These are phyloP conservation scores for Gadopsis bispinosus DNA, from an alignment of 2,797 vertebrate genomes.

Conservation along the genomic window DNA sequence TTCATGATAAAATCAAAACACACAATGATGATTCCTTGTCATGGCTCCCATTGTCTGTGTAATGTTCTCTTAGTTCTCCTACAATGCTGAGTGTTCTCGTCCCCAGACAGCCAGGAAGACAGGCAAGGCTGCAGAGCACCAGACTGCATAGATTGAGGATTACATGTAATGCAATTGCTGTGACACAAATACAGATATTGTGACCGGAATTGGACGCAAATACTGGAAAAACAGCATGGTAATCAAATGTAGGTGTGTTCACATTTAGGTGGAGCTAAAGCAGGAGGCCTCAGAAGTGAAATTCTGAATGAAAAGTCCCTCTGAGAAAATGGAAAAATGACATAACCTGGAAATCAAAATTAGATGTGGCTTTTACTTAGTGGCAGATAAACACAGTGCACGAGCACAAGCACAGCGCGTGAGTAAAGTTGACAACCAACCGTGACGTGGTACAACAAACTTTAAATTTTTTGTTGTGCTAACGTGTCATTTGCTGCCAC, in stretches of 20 bases:
- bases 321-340: not conserved
- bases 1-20: constrained; percentile 70
- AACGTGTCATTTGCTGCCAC: too few species aligned
- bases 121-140: constrained; percentile 23
- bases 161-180: constrained; percentile 25
- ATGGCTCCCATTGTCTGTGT: constrained; percentile 57
- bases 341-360: not conserved
- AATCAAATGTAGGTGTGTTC: constrained; percentile 14
- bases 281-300: not conserved
- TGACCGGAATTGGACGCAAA: constrained; percentile 13
- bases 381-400: not conserved
- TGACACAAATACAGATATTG: constrained; percentile 29
- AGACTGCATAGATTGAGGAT: constrained; percentile 23
- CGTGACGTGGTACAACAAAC: too few species aligned
- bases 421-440: too few species aligned
- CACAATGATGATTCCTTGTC: constrained; percentile 59
- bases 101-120: constrained; percentile 26
- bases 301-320: not conserved
- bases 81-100: constrained; percentile 3
- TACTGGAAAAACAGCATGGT: constrained; percentile 3
- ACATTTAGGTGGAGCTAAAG: not conserved
- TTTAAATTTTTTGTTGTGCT: too few species aligned
- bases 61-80: constrained; percentile 55
- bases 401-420: too few species aligned
- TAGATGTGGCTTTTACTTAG: not conserved